These are phyloP conservation scores for Nipponia nippon DNA, from an alignment of 2,113 vertebrate genomes.

Conservation along the genomic window DNA sequence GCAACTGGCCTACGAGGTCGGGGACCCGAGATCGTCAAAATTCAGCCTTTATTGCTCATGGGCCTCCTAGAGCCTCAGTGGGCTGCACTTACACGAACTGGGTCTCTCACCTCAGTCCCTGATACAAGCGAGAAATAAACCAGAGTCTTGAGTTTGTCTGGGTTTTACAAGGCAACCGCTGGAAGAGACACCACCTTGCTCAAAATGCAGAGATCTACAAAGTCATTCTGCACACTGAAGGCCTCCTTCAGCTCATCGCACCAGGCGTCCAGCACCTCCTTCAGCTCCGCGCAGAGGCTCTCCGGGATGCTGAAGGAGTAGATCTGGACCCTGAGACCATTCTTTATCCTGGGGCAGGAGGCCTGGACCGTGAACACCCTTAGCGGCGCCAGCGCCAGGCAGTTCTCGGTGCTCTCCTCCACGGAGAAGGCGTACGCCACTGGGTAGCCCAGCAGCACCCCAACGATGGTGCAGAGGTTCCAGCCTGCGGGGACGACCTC, in stretches of 20 bases:
- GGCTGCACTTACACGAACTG: fast-evolving
- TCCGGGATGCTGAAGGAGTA: constrained; percentile 92
- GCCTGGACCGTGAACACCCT: constrained; percentile 75
- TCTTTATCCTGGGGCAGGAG: constrained; percentile 62
- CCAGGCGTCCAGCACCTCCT: constrained; percentile 75
- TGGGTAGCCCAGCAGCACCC: constrained; percentile 88
- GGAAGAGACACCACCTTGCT: constrained; percentile 78
- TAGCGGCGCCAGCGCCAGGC: constrained; percentile 84
- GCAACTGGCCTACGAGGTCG: fast-evolving
- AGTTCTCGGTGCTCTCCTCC: constrained; percentile 77
- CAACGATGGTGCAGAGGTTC: constrained; percentile 89
- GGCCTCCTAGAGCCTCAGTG: too few species aligned
- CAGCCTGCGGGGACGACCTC: constrained; percentile 59
- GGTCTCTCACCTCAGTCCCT: background rate
- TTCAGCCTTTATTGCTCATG: background rate
- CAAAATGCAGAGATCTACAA: constrained; percentile 77
- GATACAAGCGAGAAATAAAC: background rate
- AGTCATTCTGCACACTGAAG: constrained; percentile 77
- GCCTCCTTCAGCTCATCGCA: constrained; percentile 61
- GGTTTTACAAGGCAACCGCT: constrained; percentile 79
- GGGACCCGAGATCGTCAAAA: fast-evolving
- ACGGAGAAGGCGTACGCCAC: constrained; percentile 81
- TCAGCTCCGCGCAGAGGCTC: constrained; percentile 65
- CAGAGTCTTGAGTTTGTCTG: background rate
- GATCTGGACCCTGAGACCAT: constrained; percentile 65